Conservation (phyloP, 2,888 invertebrate species). For the Phrixothrix hirtus region DNA sequence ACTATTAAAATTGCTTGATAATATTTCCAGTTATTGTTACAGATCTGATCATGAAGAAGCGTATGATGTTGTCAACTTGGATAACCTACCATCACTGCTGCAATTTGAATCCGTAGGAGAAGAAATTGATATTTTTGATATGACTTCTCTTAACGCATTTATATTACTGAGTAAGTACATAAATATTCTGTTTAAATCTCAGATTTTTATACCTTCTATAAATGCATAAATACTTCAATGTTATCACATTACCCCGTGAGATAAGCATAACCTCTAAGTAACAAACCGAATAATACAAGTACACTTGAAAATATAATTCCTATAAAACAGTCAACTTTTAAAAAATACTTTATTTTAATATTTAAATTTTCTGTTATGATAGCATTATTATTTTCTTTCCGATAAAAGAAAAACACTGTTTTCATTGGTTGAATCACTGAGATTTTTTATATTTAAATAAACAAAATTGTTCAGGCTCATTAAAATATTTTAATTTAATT, state of each 20-base stretch:
- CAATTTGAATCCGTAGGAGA: conserved; percentile 38
- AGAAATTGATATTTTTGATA: conserved; percentile 42
- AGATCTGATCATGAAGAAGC: conserved; percentile 35
- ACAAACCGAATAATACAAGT: not conserved
- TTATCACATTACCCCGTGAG: too few species aligned
- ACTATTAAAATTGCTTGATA: too few species aligned
- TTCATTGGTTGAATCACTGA: too few species aligned
- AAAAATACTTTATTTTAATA: not conserved
- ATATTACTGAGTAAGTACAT: conserved; percentile 46
- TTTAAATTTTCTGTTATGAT: not conserved
- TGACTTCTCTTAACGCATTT: conserved; percentile 47
- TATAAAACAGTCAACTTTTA: not conserved
- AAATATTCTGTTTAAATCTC: not conserved
- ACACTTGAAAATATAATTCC: not conserved
- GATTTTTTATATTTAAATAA: too few species aligned
- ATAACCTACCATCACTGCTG: conserved; percentile 41
- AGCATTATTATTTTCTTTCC: too few species aligned
- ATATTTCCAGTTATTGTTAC: too few species aligned
- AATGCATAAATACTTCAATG: not conserved
- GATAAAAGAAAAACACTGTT: too few species aligned
- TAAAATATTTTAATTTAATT: too few species aligned
- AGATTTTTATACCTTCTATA: not conserved
- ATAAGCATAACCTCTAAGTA: too few species aligned
- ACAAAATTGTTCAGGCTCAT: too few species aligned
- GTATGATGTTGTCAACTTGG: conserved; percentile 39